phyloP scores from a whole-genome alignment of 2,888 invertebrate species.

The Tenthredo notha region DNA sequence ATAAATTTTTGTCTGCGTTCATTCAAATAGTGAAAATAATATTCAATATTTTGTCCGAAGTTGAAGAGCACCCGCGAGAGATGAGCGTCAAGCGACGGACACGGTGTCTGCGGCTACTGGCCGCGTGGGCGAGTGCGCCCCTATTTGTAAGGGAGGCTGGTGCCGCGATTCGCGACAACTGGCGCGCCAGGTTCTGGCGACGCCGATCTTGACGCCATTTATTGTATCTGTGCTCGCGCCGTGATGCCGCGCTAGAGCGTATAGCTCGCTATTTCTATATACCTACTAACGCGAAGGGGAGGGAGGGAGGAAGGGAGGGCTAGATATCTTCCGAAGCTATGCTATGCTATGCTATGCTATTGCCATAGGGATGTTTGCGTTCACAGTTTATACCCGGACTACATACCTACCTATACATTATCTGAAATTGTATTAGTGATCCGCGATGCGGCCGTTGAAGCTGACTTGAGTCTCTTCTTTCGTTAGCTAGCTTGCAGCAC shows the following conservation, averaged over 20 bases:
- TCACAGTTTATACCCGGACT: slow-evolving; percentile 23
- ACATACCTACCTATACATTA: neutral
- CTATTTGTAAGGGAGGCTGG: slow-evolving; percentile 68
- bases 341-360: neutral
- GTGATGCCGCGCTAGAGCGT: slow-evolving; percentile 52
- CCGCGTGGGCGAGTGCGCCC: slow-evolving; percentile 64
- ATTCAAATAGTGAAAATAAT: too few relatives aligned
- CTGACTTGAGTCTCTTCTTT: neutral
- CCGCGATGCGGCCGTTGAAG: neutral
- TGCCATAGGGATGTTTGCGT: slow-evolving; percentile 50
- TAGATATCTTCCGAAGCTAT: neutral
- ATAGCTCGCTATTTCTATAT: slow-evolving; percentile 35
- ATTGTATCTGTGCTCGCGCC: slow-evolving; percentile 62
- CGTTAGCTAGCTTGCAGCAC: neutral
- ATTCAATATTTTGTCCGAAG: neutral
- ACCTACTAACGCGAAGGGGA: neutral
- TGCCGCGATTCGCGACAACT: slow-evolving; percentile 68
- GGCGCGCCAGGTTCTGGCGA: slow-evolving; percentile 71
- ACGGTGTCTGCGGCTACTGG: slow-evolving; percentile 55
- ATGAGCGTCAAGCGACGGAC: slow-evolving; percentile 11
- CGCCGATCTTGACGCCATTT: slow-evolving; percentile 74
- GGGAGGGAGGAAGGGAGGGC: neutral
- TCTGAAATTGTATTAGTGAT: neutral
- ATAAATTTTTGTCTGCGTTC: too few relatives aligned
- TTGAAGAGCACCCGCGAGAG: neutral